These are phyloP conservation scores for Taeniopygia guttata DNA, from an alignment of 2,797 vertebrate species.

Conservation along the genomic window DNA sequence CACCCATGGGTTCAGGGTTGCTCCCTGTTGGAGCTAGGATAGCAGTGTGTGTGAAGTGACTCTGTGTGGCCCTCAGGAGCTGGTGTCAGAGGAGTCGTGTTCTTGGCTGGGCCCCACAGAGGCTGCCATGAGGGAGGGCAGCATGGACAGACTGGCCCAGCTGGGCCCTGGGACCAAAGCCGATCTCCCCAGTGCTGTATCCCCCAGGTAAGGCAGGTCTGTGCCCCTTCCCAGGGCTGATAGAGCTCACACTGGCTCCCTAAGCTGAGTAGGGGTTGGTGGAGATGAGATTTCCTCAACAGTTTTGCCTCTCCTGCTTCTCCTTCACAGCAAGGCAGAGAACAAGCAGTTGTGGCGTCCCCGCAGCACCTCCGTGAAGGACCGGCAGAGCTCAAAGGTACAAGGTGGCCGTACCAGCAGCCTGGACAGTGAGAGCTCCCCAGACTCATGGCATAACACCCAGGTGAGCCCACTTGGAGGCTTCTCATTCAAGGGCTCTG, in stretches of 20 bases:
- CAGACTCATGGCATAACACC: slow-evolving; percentile 86
- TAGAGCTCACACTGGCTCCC: not conserved
- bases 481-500: not conserved
- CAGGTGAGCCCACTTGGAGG: slow-evolving; percentile 76
- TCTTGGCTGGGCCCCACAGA: not conserved
- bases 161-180: slow-evolving; percentile 37
- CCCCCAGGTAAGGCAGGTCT: slow-evolving; percentile 53
- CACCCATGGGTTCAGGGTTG: not conserved
- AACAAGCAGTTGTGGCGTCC: slow-evolving; percentile 76
- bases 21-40: not conserved
- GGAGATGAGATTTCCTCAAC: not conserved
- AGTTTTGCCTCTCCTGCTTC: not conserved
- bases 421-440: slow-evolving; percentile 92
- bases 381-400: slow-evolving; percentile 90
- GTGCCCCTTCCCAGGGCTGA: not conserved
- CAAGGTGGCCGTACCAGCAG: slow-evolving; percentile 91
- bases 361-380: slow-evolving; percentile 87
- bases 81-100: not conserved
- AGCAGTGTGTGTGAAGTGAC: not conserved
- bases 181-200: slow-evolving; percentile 45
- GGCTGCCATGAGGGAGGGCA: not conserved
- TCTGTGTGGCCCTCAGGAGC: slow-evolving; percentile 34
- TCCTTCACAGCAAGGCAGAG: slow-evolving; percentile 78
- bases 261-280: not conserved
- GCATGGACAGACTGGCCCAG: slow-evolving; percentile 46